These are phyloP conservation scores for Tapirus indicus DNA, from an alignment of 2,797 vertebrate genomes.

Conservation along the genomic window DNA sequence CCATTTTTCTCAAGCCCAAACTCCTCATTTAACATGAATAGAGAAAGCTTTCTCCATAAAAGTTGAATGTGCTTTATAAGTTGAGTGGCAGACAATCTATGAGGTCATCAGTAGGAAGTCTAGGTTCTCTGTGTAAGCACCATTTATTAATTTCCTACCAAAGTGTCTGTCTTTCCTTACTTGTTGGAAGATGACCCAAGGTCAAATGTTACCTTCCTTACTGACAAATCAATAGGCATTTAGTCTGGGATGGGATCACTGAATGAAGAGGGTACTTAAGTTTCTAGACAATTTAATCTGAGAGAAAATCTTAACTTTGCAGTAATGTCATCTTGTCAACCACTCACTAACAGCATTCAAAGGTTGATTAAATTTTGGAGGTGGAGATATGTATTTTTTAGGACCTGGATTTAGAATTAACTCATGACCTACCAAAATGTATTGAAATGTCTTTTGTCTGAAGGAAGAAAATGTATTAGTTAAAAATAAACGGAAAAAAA, in stretches of 20 bases:
- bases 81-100: not conserved
- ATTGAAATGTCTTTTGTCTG: not conserved
- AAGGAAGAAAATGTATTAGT: not conserved
- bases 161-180: not conserved
- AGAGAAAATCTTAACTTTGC: not conserved
- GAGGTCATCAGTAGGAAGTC: not conserved
- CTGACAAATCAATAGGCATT: slow-evolving; percentile 40
- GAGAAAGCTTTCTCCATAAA: not conserved
- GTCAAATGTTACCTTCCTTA: not conserved
- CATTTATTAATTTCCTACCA: slow-evolving; percentile 50
- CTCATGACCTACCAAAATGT: not conserved
- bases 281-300: slow-evolving; percentile 48
- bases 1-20: slow-evolving; percentile 74
- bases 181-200: slow-evolving; percentile 10
- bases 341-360: not conserved
- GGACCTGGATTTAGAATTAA: not conserved
- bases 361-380: not conserved
- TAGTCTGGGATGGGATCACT: not conserved
- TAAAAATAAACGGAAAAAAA: not conserved
- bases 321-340: not conserved
- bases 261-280: not conserved
- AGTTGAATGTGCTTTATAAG: not conserved
- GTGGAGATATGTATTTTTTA: not conserved
- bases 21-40: slow-evolving; percentile 59
- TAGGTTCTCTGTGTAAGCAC: not conserved